Base-by-base conservation (phyloP, 2,797 vertebrate species). In the Psittacula derbiana region DNA sequence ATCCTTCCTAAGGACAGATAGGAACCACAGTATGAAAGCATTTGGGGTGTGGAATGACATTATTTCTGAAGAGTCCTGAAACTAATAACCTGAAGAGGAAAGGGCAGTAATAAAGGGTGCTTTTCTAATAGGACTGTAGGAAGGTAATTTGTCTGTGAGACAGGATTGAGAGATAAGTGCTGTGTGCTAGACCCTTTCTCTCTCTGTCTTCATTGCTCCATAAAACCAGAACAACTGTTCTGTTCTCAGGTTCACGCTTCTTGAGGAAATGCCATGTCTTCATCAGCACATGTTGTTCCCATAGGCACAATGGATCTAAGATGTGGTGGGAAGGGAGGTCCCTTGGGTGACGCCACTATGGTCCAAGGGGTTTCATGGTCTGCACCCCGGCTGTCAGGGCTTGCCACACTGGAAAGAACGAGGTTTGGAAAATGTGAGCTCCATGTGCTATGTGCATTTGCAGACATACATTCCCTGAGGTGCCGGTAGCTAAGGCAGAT, bases 381-480 rank as follows among this genome's bases (percentile, higher is more conserved):
- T 80, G 44, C 21, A 20, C 40, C 6, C 10, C 10, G 82, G 41
- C 33, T 52, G 0, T 23, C 24, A 17, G n/a, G 2, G 3, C 23
- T 18, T 28, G 14, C 43, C 15, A 6, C 17, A 2, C 21, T 44
- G 31, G 14, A 58, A 70, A 19, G 43, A 70, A 16, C 0, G 2
- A 24, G 46, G 15, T 38, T 76, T 44, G 27, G 27, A 36, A 80
- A 82, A 47, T 3, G 4, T 3, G 2, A 80, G 23, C 41, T 64
- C 55, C 2, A 0, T 15, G 21, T 2, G 1, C 3, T 4, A 1
- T 8, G 36, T 30, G 19, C 4, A 1, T 87, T 72, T 89, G 27
- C n/a, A 36, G 23, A 10, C 1, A 0, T 28, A 6, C 0, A 0
- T 74, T 66, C 3, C 3, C 44, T 80, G 52, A 40, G 28, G 5